Conservation (phyloP, 2,888 invertebrate genomes). For the Scaptomyza cyrtandrae region DNA sequence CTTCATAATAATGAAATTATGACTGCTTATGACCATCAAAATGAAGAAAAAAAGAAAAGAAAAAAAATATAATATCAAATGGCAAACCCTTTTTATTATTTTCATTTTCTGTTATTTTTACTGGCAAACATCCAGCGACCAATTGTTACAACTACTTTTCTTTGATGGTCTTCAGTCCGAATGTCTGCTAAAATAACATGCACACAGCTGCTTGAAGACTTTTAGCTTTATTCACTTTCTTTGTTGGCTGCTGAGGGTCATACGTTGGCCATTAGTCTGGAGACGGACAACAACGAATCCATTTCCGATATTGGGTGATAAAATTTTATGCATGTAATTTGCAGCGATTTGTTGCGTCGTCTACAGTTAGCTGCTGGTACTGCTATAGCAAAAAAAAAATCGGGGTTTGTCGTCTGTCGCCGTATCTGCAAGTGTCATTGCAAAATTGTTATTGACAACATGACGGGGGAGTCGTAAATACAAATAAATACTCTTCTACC, state of each 20-base stretch:
- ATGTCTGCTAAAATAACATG: constrained; percentile 51
- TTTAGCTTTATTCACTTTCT: constrained; percentile 41
- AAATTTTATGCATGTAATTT: constrained; percentile 79
- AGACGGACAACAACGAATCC: constrained; percentile 69
- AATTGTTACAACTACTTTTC: constrained; percentile 52
- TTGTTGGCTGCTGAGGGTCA: constrained; percentile 54
- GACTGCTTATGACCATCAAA: constrained; percentile 68
- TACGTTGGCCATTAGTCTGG: constrained; percentile 75
- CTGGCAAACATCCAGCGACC: constrained; percentile 16
- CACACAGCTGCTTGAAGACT: constrained; percentile 34
- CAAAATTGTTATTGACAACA: constrained; percentile 76
- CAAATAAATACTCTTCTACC: constrained; percentile 53
- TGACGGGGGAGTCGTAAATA: constrained; percentile 71
- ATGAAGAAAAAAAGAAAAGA: constrained; percentile 7
- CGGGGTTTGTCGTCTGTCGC: constrained; percentile 25
- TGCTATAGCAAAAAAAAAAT: not conserved
- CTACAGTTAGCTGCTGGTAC: constrained; percentile 14
- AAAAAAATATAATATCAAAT: constrained; percentile 42
- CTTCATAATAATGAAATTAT: constrained; percentile 79
- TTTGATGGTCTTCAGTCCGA: constrained; percentile 38
- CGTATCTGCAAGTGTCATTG: constrained; percentile 51
- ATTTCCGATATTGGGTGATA: constrained; percentile 81
- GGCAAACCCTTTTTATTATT: constrained; percentile 49
- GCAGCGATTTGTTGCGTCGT: constrained; percentile 78
- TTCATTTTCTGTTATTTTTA: constrained; percentile 29